Evolutionary conservation across 2,113 vertebrate genomes (phyloP).

Genomic region (Pluvialis apricaria): DNA sequence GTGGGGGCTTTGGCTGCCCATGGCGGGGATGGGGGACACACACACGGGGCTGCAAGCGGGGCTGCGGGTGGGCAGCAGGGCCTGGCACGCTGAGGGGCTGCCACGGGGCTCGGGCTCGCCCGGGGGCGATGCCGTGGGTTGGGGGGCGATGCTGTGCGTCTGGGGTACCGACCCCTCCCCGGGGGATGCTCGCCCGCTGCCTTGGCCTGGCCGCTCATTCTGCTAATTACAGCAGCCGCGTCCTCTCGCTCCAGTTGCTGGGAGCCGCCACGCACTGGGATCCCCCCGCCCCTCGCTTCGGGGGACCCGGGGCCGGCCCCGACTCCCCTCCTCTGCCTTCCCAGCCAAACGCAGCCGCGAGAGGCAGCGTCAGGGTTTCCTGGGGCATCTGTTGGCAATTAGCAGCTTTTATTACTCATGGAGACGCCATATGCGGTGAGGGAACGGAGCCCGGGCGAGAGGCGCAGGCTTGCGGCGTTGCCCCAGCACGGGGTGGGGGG

Average conservation of each 20-base stretch:
- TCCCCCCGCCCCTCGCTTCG: rapidly evolving
- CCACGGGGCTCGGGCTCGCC: rapidly evolving
- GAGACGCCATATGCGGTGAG: conserved; percentile 67
- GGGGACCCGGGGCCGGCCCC: background rate
- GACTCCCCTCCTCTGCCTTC: background rate
- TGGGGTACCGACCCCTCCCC: rapidly evolving
- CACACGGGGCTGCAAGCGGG: background rate
- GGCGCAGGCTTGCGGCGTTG: background rate
- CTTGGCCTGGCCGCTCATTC: background rate
- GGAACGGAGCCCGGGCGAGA: conserved; percentile 46
- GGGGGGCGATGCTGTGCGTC: background rate
- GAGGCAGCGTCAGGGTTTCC: conserved; percentile 47
- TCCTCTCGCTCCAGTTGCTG: background rate
- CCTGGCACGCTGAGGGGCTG: background rate
- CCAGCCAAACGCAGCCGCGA: background rate
- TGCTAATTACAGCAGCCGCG: background rate
- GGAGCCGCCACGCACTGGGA: background rate
- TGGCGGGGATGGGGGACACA: rapidly evolving
- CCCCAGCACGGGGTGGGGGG: rapidly evolving
- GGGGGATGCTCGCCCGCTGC: rapidly evolving
- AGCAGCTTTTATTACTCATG: conserved; percentile 67
- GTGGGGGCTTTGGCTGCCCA: rapidly evolving
- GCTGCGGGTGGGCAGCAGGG: background rate
- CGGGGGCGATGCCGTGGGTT: rapidly evolving
- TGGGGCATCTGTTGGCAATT: conserved; percentile 77